These are phyloP conservation scores for Strigops habroptila DNA, from an alignment of 2,113 vertebrate species.

Conservation along the genomic window DNA sequence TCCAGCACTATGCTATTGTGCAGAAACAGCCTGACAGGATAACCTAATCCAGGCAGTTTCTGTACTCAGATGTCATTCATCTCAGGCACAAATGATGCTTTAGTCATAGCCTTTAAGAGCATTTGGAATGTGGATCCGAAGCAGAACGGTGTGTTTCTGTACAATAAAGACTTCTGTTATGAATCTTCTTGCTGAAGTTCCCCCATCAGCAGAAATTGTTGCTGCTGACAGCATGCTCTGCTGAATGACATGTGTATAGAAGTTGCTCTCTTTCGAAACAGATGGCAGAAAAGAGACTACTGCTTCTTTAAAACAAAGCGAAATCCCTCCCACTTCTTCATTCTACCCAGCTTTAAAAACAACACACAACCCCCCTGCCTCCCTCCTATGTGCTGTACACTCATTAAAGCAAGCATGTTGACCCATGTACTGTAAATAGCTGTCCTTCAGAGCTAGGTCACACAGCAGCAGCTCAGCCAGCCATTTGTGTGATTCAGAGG, in stretches of 20 bases:
- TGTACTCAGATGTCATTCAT: not conserved
- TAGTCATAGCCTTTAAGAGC: not conserved
- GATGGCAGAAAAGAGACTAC: conserved; percentile 1
- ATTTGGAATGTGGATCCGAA: not conserved
- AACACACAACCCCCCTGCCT: not conserved
- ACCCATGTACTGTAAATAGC: conserved; percentile 15
- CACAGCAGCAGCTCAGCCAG: not conserved
- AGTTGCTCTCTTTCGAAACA: conserved; percentile 4
- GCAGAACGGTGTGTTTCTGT: not conserved
- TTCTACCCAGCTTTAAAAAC: not conserved
- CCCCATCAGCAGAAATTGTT: conserved; percentile 30
- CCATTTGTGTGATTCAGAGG: not conserved
- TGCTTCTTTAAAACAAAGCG: not conserved
- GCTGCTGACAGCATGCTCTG: not conserved
- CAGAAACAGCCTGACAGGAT: not conserved
- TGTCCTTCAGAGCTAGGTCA: conserved; percentile 37
- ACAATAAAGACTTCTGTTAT: conserved; percentile 1
- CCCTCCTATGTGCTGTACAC: not conserved
- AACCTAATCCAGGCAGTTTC: not conserved
- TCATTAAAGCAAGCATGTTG: not conserved
- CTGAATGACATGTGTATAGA: not conserved
- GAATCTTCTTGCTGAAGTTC: conserved; percentile 11
- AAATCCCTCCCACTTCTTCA: not conserved
- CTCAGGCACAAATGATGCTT: not conserved
- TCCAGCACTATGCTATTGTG: not conserved